A percentile compares a stretch with the other conserved stretches of the same genome.
These are phyloP conservation scores for Cephus rjabovi DNA, from an alignment of 2,888 invertebrate species.

Conservation along the genomic window DNA sequence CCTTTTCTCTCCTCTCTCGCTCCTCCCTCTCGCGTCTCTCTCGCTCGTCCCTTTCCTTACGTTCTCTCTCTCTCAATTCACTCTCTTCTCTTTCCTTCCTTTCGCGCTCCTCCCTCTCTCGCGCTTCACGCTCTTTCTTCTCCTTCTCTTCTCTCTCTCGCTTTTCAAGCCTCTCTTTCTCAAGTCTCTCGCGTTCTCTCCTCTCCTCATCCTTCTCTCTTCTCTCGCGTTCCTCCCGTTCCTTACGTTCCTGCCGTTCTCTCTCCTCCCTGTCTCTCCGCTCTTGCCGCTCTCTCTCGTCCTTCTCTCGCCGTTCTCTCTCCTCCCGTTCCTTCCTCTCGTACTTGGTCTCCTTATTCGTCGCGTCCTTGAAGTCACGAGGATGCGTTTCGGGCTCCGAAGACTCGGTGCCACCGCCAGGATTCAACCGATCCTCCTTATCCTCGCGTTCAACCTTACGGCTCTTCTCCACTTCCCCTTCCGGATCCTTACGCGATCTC, in stretches of 20 bases:
- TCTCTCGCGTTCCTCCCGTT: constrained; percentile 49
- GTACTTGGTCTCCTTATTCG: constrained; percentile 44
- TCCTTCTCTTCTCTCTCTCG: constrained; percentile 54
- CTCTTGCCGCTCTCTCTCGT: constrained; percentile 53
- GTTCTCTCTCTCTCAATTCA: constrained; percentile 16
- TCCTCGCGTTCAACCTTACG: constrained; percentile 31
- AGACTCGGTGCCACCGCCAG: constrained; percentile 20
- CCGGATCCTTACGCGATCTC: constrained; percentile 55
- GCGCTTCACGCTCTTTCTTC: constrained; percentile 47
- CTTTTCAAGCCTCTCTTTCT: constrained; percentile 48
- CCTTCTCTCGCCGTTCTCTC: constrained; percentile 53
- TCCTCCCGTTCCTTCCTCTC: constrained; percentile 53
- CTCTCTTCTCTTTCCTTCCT: constrained; percentile 40
- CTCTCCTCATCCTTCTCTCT: constrained; percentile 44
- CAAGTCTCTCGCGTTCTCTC: constrained; percentile 51
- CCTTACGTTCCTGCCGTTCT: constrained; percentile 51
- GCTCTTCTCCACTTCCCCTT: constrained; percentile 38
- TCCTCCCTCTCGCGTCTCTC: constrained; percentile 37
- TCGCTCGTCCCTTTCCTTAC: constrained; percentile 42
- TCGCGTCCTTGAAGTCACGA: constrained; percentile 12
- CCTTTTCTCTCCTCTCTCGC: constrained; percentile 36
- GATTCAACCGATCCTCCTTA: constrained; percentile 28
- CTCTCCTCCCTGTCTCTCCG: constrained; percentile 57
- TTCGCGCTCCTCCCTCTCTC: constrained; percentile 52
- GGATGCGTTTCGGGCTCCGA: constrained; percentile 11